A percentile compares a stretch with the other conserved stretches of the same genome.
These are phyloP conservation scores for Elymnias hypermnestra DNA, from an alignment of 1,140 invertebrate species.

Conservation along the genomic window DNA sequence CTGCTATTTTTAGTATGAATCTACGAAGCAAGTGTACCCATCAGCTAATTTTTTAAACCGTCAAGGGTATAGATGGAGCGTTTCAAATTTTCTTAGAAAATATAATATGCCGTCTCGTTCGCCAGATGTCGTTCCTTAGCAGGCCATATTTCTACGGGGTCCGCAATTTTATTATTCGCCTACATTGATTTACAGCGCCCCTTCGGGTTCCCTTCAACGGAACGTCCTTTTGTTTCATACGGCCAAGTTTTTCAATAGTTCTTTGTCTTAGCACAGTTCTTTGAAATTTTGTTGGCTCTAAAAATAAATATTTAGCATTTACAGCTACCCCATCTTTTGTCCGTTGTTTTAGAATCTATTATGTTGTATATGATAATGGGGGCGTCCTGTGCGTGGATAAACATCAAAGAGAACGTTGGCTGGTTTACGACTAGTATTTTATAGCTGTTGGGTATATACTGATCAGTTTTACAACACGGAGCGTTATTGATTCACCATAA, in stretches of 20 bases:
- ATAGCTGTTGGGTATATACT: background rate
- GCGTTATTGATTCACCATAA: background rate
- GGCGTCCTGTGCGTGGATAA: slow-evolving; percentile 13
- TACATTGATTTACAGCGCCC: slow-evolving; percentile 46
- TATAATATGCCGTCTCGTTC: slow-evolving; percentile 9
- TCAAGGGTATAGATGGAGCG: background rate
- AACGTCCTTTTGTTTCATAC: slow-evolving; percentile 56
- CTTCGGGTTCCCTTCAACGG: slow-evolving; percentile 37
- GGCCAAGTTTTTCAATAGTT: slow-evolving; percentile 49
- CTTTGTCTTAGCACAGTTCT: slow-evolving; percentile 55
- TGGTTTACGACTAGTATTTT: slow-evolving; percentile 20
- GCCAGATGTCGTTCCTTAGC: slow-evolving; percentile 28
- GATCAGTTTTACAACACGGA: slow-evolving; percentile 16
- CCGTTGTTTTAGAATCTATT: slow-evolving; percentile 41
- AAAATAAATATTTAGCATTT: slow-evolving; percentile 58
- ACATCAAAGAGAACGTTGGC: slow-evolving; percentile 15
- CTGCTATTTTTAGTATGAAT: background rate
- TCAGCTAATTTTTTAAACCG: background rate
- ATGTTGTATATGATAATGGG: slow-evolving; percentile 25
- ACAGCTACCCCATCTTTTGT: slow-evolving; percentile 38
- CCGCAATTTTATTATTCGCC: slow-evolving; percentile 45
- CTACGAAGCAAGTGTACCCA: background rate
- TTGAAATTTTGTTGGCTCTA: slow-evolving; percentile 37
- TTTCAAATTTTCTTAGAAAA: background rate
- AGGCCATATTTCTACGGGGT: slow-evolving; percentile 25